phyloP scores from a whole-genome alignment of 2,113 vertebrate species.

The Sapayoa aenigma region DNA sequence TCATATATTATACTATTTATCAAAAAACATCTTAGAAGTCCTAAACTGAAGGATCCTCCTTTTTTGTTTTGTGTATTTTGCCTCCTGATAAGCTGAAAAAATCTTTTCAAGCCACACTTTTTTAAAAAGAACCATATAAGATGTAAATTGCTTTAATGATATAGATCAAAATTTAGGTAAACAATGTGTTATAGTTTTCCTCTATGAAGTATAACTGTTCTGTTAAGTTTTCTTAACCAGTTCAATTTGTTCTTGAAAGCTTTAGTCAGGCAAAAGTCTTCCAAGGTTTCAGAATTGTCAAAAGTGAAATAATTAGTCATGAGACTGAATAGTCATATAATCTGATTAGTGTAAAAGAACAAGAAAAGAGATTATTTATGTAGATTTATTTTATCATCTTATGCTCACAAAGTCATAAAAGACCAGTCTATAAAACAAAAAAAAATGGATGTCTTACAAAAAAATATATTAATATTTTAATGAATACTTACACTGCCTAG shows the following conservation, averaged over 20 bases:
- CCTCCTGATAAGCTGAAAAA: neutral
- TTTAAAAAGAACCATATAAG: neutral
- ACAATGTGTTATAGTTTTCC: neutral
- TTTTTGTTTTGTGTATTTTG: neutral
- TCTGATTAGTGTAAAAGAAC: neutral
- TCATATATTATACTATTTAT: neutral
- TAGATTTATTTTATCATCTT: neutral
- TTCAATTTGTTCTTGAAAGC: neutral
- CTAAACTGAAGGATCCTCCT: neutral
- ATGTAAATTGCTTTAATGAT: neutral
- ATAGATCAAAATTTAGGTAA: neutral
- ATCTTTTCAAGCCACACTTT: neutral
- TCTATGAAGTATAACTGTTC: neutral
- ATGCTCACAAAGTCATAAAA: neutral
- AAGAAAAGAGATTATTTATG: neutral
- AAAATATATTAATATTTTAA: neutral
- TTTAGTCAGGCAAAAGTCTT: neutral
- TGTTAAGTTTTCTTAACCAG: neutral
- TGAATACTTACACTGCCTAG: neutral
- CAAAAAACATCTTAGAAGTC: neutral
- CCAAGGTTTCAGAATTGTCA: neutral
- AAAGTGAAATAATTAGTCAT: neutral
- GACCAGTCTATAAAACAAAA: neutral
- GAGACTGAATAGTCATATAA: neutral
- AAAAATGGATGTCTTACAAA: neutral